Evolutionary conservation across 2,888 invertebrate genomes (phyloP).

Genomic region (Labia minor): DNA sequence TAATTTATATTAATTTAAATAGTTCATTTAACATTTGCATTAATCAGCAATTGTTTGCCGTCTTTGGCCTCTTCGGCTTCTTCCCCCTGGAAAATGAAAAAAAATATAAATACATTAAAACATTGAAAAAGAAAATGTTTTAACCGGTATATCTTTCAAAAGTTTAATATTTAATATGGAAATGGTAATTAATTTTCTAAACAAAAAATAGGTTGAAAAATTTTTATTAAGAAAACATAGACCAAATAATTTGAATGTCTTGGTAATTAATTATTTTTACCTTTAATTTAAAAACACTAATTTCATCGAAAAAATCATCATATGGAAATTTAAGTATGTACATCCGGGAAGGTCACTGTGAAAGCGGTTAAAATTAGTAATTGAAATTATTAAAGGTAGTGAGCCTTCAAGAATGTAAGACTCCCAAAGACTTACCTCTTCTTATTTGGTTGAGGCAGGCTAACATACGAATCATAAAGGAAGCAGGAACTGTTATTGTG

Average conservation of each 20-base stretch:
- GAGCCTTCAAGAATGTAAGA: neutral
- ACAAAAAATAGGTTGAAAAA: too few species aligned
- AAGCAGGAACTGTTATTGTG: constrained; percentile 77
- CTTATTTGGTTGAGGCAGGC: constrained; percentile 56
- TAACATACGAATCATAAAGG: constrained; percentile 71
- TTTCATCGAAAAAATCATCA: neutral
- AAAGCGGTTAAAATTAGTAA: constrained; percentile 5
- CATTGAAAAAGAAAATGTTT: too few species aligned
- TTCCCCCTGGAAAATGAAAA: neutral
- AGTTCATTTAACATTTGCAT: neutral
- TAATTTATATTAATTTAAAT: neutral
- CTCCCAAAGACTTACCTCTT: constrained; percentile 34
- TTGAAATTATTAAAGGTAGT: neutral
- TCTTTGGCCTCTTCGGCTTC: neutral
- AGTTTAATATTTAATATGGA: too few species aligned
- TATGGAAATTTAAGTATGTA: constrained; percentile 9
- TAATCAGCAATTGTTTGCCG: neutral
- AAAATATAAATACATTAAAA: neutral
- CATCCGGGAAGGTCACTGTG: constrained; percentile 1
- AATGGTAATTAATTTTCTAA: too few species aligned
- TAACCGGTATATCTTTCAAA: too few species aligned
- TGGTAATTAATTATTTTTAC: neutral
- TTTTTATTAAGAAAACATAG: too few species aligned
- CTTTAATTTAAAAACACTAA: neutral
- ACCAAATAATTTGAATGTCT: too few species aligned